These are phyloP conservation scores for Agrilus planipennis DNA, from an alignment of 1,140 invertebrate genomes.

Conservation along the genomic window DNA sequence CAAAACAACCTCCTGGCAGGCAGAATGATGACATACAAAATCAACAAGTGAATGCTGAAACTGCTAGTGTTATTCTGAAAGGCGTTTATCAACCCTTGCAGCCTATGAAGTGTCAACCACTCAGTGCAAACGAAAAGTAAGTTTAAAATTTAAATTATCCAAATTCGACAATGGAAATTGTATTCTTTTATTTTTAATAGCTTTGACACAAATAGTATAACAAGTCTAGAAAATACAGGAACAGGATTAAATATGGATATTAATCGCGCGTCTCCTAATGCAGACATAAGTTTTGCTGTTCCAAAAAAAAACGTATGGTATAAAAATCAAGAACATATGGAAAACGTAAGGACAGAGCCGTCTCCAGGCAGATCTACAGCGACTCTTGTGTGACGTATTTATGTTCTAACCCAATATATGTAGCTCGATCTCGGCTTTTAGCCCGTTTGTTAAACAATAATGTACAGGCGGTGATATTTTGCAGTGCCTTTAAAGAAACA, in stretches of 20 bases:
- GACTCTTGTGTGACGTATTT: conserved; percentile 31
- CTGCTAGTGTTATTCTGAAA: conserved; percentile 12
- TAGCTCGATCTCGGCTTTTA: too few relatives aligned
- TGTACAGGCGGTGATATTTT: too few relatives aligned
- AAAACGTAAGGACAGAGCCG: conserved; percentile 14
- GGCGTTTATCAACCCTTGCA: conserved; percentile 14
- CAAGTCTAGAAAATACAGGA: conserved; percentile 12
- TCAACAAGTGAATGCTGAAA: conserved; percentile 3
- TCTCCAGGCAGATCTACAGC: conserved; percentile 23
- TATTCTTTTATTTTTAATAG: background rate
- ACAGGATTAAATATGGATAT: conserved; percentile 24
- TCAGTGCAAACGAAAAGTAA: conserved; percentile 4
- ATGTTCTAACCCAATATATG: too few relatives aligned
- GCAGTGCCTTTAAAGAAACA: too few relatives aligned
- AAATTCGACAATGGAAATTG: background rate
- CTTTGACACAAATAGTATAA: background rate
- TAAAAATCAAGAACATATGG: conserved; percentile 21
- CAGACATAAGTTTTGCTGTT: conserved; percentile 27
- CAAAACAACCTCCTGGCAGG: conserved; percentile 9
- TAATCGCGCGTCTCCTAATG: conserved; percentile 19
- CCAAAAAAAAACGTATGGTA: conserved; percentile 32
- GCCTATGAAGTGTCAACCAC: conserved; percentile 17
- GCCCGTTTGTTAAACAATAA: too few relatives aligned
- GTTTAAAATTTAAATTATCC: background rate
- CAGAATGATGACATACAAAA: conserved; percentile 4